A percentile compares a stretch with the other conserved stretches of the same genome.
Evolutionary conservation across 2,797 vertebrate genomes (phyloP).

Genomic region (Carduelis carduelis): DNA sequence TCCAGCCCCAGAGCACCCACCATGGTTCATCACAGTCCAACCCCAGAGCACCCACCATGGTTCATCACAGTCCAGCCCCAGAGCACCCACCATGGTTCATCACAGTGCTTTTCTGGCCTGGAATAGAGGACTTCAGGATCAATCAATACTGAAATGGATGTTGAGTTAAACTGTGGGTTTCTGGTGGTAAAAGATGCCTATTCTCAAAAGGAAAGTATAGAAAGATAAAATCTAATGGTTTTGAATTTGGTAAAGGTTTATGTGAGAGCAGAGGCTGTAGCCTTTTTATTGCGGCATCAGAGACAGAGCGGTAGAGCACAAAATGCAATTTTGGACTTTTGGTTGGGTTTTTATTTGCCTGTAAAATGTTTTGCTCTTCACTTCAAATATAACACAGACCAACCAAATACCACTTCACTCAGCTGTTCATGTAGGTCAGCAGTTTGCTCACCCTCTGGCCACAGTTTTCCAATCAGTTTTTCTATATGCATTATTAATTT

Average conservation of each 20-base stretch:
- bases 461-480: neutral
- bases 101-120: accelerated
- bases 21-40: neutral
- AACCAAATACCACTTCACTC: neutral
- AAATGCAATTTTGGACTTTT: neutral
- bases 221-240: neutral
- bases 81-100: accelerated
- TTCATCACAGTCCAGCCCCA: accelerated
- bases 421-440: neutral
- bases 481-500: neutral
- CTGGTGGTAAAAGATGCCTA: neutral
- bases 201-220: neutral
- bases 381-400: neutral
- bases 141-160: neutral
- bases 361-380: neutral
- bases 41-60: accelerated
- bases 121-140: neutral
- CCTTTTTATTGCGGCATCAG: neutral
- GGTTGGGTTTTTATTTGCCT: neutral
- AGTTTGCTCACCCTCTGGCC: neutral
- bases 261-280: neutral
- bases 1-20: accelerated
- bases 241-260: neutral
- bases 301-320: neutral
- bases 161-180: neutral